Conservation (phyloP, 2,113 vertebrate species). For the Pangasianodon gigas region DNA sequence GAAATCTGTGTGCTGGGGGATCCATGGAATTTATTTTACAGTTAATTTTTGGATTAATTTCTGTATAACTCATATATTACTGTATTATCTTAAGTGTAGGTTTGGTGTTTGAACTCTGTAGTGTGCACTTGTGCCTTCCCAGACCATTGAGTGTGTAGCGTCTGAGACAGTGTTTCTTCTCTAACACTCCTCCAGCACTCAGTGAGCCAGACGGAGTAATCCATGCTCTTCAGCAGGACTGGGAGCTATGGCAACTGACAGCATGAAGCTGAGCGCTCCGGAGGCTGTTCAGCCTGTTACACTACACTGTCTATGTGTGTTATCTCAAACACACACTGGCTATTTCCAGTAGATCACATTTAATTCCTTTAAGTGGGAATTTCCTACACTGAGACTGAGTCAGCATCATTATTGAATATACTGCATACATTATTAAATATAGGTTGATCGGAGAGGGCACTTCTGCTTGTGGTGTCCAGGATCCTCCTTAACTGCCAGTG, state of each 20-base stretch:
- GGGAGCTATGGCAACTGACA: slow-evolving; percentile 56
- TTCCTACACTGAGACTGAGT: background rate
- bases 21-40: background rate
- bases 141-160: background rate
- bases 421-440: background rate
- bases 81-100: background rate
- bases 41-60: background rate
- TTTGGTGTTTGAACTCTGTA: background rate
- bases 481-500: background rate
- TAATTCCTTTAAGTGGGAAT: slow-evolving; percentile 17
- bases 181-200: slow-evolving; percentile 4
- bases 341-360: slow-evolving; percentile 3
- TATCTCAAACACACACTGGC: background rate
- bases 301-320: background rate
- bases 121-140: background rate
- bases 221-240: slow-evolving; percentile 36
- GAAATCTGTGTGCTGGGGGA: background rate
- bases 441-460: no score
- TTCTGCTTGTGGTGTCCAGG: background rate
- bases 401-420: background rate
- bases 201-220: slow-evolving; percentile 31
- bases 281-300: slow-evolving; percentile 32
- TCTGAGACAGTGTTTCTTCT: background rate
- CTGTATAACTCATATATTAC: background rate
- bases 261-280: slow-evolving; percentile 43